phyloP scores from a whole-genome alignment of 2,113 vertebrate species.

The Pygoscelis antarcticus region DNA sequence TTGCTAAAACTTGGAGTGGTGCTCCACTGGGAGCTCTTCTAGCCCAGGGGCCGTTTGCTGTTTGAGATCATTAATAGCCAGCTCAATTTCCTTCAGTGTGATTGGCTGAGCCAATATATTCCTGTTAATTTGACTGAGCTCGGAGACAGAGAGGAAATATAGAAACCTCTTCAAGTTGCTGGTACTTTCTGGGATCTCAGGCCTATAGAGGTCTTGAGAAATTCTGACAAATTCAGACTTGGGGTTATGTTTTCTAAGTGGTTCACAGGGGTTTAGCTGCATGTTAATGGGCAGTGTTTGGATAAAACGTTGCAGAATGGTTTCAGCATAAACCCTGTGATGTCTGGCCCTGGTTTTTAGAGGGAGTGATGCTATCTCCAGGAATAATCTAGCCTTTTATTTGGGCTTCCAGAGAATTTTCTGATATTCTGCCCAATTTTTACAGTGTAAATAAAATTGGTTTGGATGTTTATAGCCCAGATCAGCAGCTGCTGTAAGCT shows the following conservation, averaged over 20 bases:
- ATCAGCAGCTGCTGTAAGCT: background rate
- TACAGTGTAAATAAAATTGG: background rate
- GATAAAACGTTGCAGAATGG: background rate
- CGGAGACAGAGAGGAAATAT: background rate
- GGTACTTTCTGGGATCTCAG: conserved; percentile 2
- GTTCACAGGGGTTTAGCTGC: background rate
- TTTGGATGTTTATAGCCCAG: background rate
- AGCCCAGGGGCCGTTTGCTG: background rate
- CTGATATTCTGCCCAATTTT: background rate
- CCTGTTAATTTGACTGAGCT: conserved; percentile 36
- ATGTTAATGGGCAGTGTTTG: background rate
- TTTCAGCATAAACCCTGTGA: background rate
- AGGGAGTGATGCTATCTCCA: background rate
- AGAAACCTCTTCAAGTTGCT: background rate
- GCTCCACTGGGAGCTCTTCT: background rate
- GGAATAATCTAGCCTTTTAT: background rate
- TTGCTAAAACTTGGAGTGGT: background rate
- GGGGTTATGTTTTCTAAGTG: background rate
- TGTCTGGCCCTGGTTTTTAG: background rate
- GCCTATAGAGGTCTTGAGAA: background rate
- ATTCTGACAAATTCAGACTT: background rate
- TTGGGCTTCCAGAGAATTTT: background rate
- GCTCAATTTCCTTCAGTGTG: background rate
- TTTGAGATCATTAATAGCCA: conserved; percentile 16
- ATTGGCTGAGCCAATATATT: conserved; percentile 1